Base-by-base conservation (phyloP, 2,888 invertebrate species). In the Eremobia ochroleuca region DNA sequence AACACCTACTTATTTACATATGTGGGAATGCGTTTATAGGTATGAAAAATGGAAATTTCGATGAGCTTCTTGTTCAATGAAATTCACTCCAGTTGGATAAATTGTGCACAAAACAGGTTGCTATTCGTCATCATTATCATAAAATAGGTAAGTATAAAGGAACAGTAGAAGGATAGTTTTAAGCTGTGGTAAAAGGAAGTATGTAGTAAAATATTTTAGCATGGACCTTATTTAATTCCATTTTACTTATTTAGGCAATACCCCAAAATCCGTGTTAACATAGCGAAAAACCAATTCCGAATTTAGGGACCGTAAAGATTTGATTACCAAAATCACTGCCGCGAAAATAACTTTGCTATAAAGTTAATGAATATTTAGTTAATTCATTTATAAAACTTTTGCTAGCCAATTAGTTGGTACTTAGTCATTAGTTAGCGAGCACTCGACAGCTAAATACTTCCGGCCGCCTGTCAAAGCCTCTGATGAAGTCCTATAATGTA, bases 391-490 rank as follows among this genome's bases (percentile, higher is more conserved):
- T 59, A 18, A 69, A 73, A 80, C 37, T 64, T 77, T 52, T 21
- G 40, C 34, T 21, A 61, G 64, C 72, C 73, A 80, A 86, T 83
- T 86, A 78, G 67, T 64, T 34, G 40, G 74, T 81, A 58, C 66
- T 77, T 74, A 67, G 49, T 70, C 52, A 40, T 64, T 71, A 58
- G 55, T 70, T 46, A 70, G 43, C 62, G 31, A 73, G 37, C 21
- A 66, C 68, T 76, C 76, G 31, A 75, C 69, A 69, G 25, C 70
- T 76, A 66, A 79, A 80, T 72, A 87, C 69, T 87, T 88, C 85
- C 85, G 79, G 82, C 81, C 79, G 58, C 61, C 28, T 78, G 79
- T 81, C 87, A 87, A 87, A 85, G 87, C 49, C 49, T 59, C n/a
- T n/a, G n/a, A n/a, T n/a, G n/a, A n/a, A n/a, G n/a, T n/a, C 13